Conservation (phyloP, 2,797 vertebrate genomes). For the Halcyon chelicuti region DNA sequence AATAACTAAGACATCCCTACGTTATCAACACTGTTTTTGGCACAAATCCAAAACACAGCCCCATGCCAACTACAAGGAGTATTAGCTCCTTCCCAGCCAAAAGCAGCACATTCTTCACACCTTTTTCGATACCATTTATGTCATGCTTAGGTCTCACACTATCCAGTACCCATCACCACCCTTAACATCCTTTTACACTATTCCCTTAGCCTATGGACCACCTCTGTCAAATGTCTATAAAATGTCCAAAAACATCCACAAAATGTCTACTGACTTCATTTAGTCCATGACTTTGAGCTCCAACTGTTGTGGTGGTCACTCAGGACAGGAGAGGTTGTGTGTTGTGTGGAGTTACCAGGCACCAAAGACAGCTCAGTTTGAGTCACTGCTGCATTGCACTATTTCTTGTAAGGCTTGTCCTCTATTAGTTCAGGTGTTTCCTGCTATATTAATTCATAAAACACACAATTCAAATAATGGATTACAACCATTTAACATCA, state of each 20-base stretch:
- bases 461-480: neutral
- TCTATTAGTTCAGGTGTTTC: neutral
- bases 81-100: neutral
- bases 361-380: neutral
- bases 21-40: no score
- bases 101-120: neutral
- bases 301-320: no score
- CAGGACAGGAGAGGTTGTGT: neutral
- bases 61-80: neutral
- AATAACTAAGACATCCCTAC: neutral
- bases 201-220: no score
- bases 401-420: neutral
- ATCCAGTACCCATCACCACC: neutral
- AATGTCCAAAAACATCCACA: no score
- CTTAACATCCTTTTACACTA: no score
- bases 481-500: neutral
- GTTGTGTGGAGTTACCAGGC: neutral
- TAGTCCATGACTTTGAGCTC: no score
- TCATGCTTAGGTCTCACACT: neutral
- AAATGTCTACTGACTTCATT: no score
- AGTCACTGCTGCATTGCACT: neutral
- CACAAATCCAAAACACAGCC: neutral
- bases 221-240: no score
- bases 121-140: neutral
- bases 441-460: neutral